These are phyloP conservation scores for Labrus mixtus DNA, from an alignment of 2,113 vertebrate genomes.

Conservation along the genomic window DNA sequence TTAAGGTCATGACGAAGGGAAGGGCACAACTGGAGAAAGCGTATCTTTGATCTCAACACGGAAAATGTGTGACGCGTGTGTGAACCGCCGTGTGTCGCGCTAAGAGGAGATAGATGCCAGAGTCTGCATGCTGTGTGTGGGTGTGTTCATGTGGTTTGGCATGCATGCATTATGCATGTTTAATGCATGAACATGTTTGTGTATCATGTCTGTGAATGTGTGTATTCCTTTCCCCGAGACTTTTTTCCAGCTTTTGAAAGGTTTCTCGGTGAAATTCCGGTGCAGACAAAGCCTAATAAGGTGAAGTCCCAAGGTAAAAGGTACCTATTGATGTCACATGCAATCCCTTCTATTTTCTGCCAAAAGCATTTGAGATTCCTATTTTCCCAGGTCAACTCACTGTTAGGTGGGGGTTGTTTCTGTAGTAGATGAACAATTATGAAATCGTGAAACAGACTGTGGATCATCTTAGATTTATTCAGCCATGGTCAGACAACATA, in stretches of 20 bases:
- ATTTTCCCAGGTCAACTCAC: background rate
- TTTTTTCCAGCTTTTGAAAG: constrained; percentile 31
- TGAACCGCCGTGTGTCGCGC: constrained; percentile 21
- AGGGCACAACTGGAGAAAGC: constrained; percentile 75
- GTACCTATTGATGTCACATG: background rate
- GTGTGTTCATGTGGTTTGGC: constrained; percentile 35
- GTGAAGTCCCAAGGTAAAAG: background rate
- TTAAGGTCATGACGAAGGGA: constrained; percentile 79
- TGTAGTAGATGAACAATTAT: no score
- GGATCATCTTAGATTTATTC: no score
- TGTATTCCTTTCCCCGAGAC: constrained; percentile 1
- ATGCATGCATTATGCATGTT: constrained; percentile 45
- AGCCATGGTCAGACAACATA: no score
- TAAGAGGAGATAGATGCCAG: constrained; percentile 39
- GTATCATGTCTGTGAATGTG: constrained; percentile 14
- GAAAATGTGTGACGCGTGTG: constrained; percentile 39
- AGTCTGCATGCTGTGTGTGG: constrained; percentile 43
- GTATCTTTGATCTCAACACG: constrained; percentile 72
- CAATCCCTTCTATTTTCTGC: background rate
- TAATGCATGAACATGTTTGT: constrained; percentile 55
- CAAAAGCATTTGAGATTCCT: no score
- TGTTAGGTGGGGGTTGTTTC: no score
- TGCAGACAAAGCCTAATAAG: constrained; percentile 17
- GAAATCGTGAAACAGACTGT: no score
- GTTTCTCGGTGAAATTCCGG: background rate